Base-by-base conservation (phyloP, 2,888 invertebrate genomes). In the Drosophila prolongata region DNA sequence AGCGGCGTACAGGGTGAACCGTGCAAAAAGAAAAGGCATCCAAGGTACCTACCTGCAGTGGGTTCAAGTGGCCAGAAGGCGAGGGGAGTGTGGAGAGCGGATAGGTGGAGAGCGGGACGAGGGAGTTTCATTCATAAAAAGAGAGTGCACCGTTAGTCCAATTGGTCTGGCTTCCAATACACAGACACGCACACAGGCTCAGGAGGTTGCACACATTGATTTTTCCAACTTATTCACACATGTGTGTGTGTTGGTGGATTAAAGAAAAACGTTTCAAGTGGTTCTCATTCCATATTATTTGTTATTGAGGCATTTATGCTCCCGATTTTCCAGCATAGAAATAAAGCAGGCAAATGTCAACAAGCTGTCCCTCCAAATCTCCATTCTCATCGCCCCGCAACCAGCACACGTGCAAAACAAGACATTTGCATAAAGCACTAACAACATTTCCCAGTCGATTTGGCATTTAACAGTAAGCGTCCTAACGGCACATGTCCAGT, bases 61-160 rank as follows among this genome's bases (percentile, higher is more conserved):
- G 82, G 82, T 82, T 72, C 44, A 61, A 71, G 67, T 71, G 65
- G 57, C 16, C 10, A 38, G 30, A 9, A 10, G 5, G 19, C n/a
- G 10, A 10, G 1, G n/a, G 42, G n/a, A n/a, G n/a, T 13, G 3
- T 10, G 3, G 34, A 16, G 14, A 27, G 43, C 54, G 14, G 6
- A 43, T 14, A 27, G 38, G 40, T 34, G 40, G 19, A 40, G 37
- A 19, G 55, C 34, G 38, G 42, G 47, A 24, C 34, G 53, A 38
- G 52, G 62, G 73, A 52, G 74, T 73, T 83, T 83, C 83, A 83
- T 88, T 83, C 87, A 83, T 83, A 76, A 83, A 87, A 79, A 59
- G 38, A 64, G 54, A 42, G 60, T 49, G 55, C 59, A 65, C 57
- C 67, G 62, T 46, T 66, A 80, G 77, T 68, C 70, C 77, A 70